phyloP scores from a whole-genome alignment of 2,888 invertebrate species.

The Drosophila tanythrix region DNA sequence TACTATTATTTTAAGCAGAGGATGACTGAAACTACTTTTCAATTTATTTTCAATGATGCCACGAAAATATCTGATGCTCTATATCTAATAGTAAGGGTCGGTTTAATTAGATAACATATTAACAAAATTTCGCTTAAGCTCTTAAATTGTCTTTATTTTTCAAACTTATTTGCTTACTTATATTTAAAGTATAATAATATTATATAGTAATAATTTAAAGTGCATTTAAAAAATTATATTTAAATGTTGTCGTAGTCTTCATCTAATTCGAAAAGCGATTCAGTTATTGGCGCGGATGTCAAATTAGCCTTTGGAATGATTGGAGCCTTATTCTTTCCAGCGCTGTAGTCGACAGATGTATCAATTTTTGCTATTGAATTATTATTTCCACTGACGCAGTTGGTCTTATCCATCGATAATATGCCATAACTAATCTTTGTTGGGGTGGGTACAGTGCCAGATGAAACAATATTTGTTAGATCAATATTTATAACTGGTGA shows the following conservation, averaged over 20 bases:
- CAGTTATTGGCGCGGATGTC: slow-evolving; percentile 58
- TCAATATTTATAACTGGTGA: slow-evolving; percentile 84
- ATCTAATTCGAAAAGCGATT: slow-evolving; percentile 83
- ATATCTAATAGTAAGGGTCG: neutral
- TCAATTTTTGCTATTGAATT: slow-evolving; percentile 59
- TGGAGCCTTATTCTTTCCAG: slow-evolving; percentile 63
- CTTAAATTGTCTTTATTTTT: slow-evolving; percentile 42
- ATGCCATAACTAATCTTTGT: slow-evolving; percentile 67
- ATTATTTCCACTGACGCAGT: slow-evolving; percentile 34
- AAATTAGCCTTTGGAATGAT: slow-evolving; percentile 67
- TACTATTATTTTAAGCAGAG: neutral
- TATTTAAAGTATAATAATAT: slow-evolving; percentile 50
- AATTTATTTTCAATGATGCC: neutral
- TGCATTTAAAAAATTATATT: slow-evolving; percentile 55
- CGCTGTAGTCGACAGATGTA: slow-evolving; percentile 53
- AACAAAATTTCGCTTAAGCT: neutral
- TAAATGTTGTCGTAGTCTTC: slow-evolving; percentile 85
- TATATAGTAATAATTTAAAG: slow-evolving; percentile 73
- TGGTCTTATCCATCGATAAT: slow-evolving; percentile 22
- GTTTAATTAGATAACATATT: neutral
- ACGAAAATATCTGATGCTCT: neutral
- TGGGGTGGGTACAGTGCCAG: slow-evolving; percentile 41
- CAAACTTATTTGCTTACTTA: slow-evolving; percentile 46
- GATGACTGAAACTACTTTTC: neutral
- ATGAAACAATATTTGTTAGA: slow-evolving; percentile 82